Evolutionary conservation across 1,140 invertebrate species (phyloP).

Genomic region (Penaeus chinensis): DNA sequence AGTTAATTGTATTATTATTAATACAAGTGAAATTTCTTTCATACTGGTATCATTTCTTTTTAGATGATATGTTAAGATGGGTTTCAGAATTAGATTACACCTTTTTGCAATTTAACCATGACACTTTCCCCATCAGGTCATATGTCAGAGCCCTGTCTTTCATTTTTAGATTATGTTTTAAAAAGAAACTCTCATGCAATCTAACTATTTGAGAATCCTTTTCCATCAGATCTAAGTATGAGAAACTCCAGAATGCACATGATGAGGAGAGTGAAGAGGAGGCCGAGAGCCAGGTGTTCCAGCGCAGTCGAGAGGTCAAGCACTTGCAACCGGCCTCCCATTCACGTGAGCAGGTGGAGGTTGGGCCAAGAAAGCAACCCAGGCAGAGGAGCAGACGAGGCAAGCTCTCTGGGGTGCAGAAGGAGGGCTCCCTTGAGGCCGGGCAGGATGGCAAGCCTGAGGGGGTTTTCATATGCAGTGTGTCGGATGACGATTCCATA

Average conservation of each 20-base stretch:
- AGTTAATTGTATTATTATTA: no score
- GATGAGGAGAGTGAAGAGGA: conserved; percentile 67
- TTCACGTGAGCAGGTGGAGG: neutral
- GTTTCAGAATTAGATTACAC: no score
- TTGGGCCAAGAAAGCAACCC: neutral
- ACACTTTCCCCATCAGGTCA: no score
- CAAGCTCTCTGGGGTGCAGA: neutral
- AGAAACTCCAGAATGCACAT: conserved; percentile 73
- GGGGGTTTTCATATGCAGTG: conserved; percentile 68
- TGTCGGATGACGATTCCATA: conserved; percentile 77
- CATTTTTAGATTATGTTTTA: no score
- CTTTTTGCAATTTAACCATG: no score
- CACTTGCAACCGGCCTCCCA: neutral
- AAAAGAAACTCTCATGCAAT: no score
- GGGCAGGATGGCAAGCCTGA: conserved; percentile 63
- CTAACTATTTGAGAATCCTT: conserved; percentile 5
- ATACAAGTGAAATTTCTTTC: no score
- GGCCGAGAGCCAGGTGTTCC: conserved; percentile 68
- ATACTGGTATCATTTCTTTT: no score
- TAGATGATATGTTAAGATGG: no score
- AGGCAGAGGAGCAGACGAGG: conserved; percentile 3
- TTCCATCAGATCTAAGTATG: conserved; percentile 76
- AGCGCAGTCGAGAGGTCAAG: neutral
- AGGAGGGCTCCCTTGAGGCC: neutral
- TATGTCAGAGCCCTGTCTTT: no score